These are phyloP conservation scores for Amphimallon solstitiale DNA, from an alignment of 2,888 invertebrate species.

Conservation along the genomic window DNA sequence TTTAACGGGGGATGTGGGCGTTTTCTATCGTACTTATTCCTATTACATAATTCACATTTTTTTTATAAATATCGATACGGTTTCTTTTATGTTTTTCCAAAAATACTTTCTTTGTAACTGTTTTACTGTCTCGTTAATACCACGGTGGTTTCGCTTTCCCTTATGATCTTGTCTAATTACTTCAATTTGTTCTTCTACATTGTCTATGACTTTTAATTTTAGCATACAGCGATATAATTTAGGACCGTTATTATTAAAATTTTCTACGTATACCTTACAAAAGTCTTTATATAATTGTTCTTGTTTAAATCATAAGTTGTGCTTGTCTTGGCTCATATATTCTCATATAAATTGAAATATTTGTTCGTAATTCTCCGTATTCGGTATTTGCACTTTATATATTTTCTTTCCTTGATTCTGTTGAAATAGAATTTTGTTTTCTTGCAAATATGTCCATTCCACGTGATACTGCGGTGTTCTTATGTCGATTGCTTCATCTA, in stretches of 20 bases:
- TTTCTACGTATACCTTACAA: no score
- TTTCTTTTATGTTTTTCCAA: conserved; percentile 26
- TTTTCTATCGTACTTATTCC: conserved; percentile 37
- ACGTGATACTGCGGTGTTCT: conserved; percentile 1
- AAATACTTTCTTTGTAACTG: conserved; percentile 10
- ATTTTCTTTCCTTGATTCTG: not conserved
- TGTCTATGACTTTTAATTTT: no score
- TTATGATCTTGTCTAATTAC: not conserved
- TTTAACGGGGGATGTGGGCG: conserved; percentile 1
- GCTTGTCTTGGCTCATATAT: not conserved
- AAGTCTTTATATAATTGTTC: no score
- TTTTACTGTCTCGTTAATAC: not conserved
- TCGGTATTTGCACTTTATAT: not conserved
- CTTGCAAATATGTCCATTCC: not conserved
- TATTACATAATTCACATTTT: conserved; percentile 32
- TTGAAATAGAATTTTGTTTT: not conserved
- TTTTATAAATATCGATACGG: conserved; percentile 23
- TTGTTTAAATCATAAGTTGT: no score
- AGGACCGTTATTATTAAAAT: not conserved
- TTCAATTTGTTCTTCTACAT: not conserved
- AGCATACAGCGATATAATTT: not conserved
- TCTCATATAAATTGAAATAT: not conserved
- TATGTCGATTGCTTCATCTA: not conserved
- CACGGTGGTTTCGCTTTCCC: not conserved
- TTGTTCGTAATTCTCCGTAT: not conserved